Percentiles rank a stretch among this genome's conserved stretches.
Conservation (phyloP, 2,113 vertebrate species). For the Lophotis ruficrista region DNA sequence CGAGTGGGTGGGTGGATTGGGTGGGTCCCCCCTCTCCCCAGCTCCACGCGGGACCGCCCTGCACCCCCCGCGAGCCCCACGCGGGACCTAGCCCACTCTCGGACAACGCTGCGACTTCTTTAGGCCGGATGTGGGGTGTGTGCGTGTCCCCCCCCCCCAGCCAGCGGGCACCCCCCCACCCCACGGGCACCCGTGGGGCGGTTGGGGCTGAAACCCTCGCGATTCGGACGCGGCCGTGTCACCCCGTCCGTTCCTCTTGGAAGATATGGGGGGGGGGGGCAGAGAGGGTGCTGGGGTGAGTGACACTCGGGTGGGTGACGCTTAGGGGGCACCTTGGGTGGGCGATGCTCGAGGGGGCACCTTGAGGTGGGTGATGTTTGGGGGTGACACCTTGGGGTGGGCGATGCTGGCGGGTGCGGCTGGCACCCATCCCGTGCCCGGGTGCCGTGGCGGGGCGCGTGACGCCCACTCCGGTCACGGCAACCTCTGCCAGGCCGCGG, state of each 20-base stretch:
- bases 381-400: too few species aligned
- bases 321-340: too few species aligned
- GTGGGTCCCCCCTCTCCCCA: not conserved
- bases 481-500: not conserved
- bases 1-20: not conserved
- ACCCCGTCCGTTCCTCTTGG: fast-evolving
- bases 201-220: not conserved
- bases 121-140: not conserved
- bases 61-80: too few species aligned
- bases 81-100: not conserved
- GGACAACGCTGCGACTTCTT: not conserved
- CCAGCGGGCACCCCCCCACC: too few species aligned
- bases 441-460: too few species aligned
- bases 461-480: not conserved
- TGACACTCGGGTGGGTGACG: too few species aligned
- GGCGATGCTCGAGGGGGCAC: too few species aligned
- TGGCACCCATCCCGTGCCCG: not conserved
- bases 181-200: not conserved
- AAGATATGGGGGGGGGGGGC: too few species aligned
- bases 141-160: not conserved
- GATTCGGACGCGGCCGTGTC: fast-evolving
- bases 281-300: not conserved
- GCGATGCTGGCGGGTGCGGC: not conserved
- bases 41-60: not conserved
- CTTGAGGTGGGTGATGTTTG: too few species aligned